These are phyloP conservation scores for Drosophila yakuba DNA, from an alignment of 1,140 invertebrate species.

Conservation along the genomic window DNA sequence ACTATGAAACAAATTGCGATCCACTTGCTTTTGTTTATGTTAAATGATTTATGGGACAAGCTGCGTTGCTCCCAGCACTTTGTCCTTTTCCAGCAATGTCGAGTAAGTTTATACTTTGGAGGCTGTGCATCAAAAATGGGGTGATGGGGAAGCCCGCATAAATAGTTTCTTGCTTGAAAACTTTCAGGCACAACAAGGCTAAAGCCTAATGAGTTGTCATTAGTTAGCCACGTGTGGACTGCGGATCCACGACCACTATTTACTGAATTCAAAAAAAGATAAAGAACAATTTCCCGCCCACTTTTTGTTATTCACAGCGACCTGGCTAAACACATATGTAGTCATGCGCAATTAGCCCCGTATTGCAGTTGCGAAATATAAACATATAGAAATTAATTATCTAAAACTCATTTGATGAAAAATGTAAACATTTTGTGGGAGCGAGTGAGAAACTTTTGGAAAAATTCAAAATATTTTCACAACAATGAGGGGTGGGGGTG, in stretches of 20 bases:
- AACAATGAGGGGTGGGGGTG: slow-evolving; percentile 1
- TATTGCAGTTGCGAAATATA: slow-evolving; percentile 27
- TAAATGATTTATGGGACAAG: slow-evolving; percentile 75
- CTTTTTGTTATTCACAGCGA: not conserved
- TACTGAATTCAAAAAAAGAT: not conserved
- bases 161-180: slow-evolving; percentile 54
- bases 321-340: not conserved
- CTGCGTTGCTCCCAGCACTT: slow-evolving; percentile 11
- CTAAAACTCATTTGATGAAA: slow-evolving; percentile 55
- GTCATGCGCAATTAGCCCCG: slow-evolving; percentile 10
- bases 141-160: slow-evolving; percentile 49
- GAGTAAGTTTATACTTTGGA: slow-evolving; percentile 69
- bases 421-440: slow-evolving; percentile 52
- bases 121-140: slow-evolving; percentile 6
- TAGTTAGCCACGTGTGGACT: slow-evolving; percentile 8
- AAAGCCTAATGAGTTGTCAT: slow-evolving; percentile 67
- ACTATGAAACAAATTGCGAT: slow-evolving; percentile 72
- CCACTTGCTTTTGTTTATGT: slow-evolving; percentile 62
- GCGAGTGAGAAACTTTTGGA: slow-evolving; percentile 25
- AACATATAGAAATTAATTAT: slow-evolving; percentile 59
- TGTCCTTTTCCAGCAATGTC: not conserved
- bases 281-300: not conserved
- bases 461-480: slow-evolving; percentile 53
- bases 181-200: slow-evolving; percentile 33
- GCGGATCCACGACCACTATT: not conserved